Evolutionary conservation across 2,113 vertebrate species (phyloP).

Genomic region (Gadus macrocephalus): DNA sequence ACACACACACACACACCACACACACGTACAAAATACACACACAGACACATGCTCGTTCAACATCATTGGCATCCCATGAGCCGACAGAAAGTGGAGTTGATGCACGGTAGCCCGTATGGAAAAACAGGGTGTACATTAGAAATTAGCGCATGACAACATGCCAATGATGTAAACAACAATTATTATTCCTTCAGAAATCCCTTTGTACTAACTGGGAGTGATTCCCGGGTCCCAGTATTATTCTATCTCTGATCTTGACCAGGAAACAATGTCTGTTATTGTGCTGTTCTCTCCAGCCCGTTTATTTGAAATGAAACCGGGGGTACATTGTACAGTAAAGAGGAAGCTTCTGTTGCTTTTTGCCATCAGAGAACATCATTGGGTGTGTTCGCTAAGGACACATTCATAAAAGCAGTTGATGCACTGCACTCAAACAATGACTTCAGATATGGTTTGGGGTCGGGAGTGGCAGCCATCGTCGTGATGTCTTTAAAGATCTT

Average conservation of each 20-base stretch:
- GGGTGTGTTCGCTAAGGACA: too few species aligned
- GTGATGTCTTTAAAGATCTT: too few species aligned
- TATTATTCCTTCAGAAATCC: neutral
- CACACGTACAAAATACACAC: neutral
- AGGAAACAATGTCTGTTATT: too few species aligned
- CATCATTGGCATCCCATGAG: neutral
- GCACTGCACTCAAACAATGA: too few species aligned
- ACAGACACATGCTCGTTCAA: neutral
- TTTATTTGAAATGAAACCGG: neutral
- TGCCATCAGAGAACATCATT: neutral
- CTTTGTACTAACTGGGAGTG: too few species aligned
- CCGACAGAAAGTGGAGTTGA: neutral
- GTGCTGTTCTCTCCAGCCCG: neutral
- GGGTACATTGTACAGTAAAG: neutral
- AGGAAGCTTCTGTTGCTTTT: neutral
- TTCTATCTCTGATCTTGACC: neutral
- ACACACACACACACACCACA: slow-evolving; percentile 21
- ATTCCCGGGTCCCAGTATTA: neutral
- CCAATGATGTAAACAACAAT: slow-evolving; percentile 10
- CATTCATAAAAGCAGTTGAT: too few species aligned
- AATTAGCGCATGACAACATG: slow-evolving; percentile 19
- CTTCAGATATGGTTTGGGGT: too few species aligned
- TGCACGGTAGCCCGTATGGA: neutral
- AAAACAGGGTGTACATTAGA: slow-evolving; percentile 37
- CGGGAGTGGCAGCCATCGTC: too few species aligned